Percentiles rank a stretch among this genome's conserved stretches.
phyloP scores from a whole-genome alignment of 1,140 invertebrate species.

The Cydia splendana region DNA sequence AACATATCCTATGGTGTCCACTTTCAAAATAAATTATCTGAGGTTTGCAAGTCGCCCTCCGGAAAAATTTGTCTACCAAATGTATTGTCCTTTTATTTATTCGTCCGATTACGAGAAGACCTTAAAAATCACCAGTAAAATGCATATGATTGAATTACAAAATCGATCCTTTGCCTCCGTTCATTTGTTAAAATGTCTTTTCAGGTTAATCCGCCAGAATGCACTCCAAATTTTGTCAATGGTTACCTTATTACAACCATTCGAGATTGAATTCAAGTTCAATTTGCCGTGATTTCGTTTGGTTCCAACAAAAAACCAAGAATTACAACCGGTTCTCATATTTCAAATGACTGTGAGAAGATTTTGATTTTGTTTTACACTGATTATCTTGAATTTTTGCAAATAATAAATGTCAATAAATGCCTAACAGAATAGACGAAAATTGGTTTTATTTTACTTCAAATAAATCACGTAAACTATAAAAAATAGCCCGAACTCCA shows the following conservation, averaged over 20 bases:
- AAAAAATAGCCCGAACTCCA: too few relatives aligned
- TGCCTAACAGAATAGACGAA: too few relatives aligned
- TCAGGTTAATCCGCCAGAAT: not conserved
- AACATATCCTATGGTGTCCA: too few relatives aligned
- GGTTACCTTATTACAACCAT: not conserved
- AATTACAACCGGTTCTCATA: not conserved
- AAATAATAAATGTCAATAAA: too few relatives aligned
- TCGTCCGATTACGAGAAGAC: not conserved
- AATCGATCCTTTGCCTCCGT: not conserved
- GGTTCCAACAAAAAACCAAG: not conserved
- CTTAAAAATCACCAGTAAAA: not conserved
- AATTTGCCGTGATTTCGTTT: constrained; percentile 4
- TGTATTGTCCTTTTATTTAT: not conserved
- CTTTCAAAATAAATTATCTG: too few relatives aligned
- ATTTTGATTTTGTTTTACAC: not conserved
- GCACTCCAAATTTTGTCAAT: not conserved
- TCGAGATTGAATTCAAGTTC: not conserved
- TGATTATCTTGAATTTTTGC: not conserved
- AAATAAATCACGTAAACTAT: too few relatives aligned
- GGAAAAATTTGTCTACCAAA: too few relatives aligned
- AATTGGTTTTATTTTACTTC: too few relatives aligned
- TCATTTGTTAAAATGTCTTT: not conserved
- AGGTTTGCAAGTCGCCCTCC: too few relatives aligned
- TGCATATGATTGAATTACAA: not conserved
- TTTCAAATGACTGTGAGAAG: not conserved